These are phyloP conservation scores for Yponomeuta malinellus DNA, from an alignment of 2,888 invertebrate genomes.

Conservation along the genomic window DNA sequence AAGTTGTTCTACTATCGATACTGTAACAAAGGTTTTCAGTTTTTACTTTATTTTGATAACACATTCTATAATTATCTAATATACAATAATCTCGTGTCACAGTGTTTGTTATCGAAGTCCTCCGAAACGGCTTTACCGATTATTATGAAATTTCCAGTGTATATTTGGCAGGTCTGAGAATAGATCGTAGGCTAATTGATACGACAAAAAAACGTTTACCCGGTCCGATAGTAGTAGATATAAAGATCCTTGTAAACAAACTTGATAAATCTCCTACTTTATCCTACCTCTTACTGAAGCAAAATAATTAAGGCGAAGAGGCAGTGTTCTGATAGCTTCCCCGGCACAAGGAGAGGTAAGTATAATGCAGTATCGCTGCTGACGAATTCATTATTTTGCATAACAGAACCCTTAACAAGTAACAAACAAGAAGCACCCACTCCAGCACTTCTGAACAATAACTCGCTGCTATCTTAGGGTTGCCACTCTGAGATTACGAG, in stretches of 20 bases:
- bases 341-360: background rate
- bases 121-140: no score
- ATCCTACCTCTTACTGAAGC: background rate
- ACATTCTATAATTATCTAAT: no score
- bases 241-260: background rate
- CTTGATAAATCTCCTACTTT: background rate
- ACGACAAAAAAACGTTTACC: no score
- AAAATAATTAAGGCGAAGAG: background rate
- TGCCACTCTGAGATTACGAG: background rate
- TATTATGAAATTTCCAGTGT: no score
- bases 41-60: no score
- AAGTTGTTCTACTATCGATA: no score
- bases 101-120: no score
- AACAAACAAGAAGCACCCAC: conserved; percentile 19
- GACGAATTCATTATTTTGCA: conserved; percentile 49
- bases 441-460: conserved; percentile 20
- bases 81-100: no score
- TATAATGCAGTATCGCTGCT: conserved; percentile 17
- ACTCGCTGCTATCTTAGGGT: conserved; percentile 6
- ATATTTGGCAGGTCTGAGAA: no score
- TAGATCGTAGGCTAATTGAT: no score
- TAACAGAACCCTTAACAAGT: conserved; percentile 40
- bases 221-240: no score
- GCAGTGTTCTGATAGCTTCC: background rate
- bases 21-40: no score